A percentile compares a stretch with the other conserved stretches of the same genome.
Conservation (phyloP, 2,888 invertebrate species). For the Campoletis raptor region DNA sequence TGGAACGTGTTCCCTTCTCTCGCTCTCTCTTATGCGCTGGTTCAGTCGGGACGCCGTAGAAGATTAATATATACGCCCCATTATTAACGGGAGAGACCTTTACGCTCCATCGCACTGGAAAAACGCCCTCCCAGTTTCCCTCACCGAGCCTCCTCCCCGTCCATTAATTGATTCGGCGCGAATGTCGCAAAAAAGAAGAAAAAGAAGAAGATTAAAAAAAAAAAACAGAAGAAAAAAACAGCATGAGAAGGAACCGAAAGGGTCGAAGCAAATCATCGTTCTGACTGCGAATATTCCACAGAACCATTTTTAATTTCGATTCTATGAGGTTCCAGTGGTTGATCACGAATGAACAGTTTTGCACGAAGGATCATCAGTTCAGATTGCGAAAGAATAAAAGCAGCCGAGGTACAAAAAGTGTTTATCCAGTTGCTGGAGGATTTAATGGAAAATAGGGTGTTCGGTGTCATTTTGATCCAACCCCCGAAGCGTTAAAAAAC, state of each 20-base stretch:
- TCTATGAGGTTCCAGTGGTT: not conserved
- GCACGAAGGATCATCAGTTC: constrained; percentile 9
- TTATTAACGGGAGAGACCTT: constrained; percentile 77
- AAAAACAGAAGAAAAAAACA: constrained; percentile 5
- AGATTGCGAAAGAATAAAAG: constrained; percentile 10
- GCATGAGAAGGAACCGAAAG: constrained; percentile 64
- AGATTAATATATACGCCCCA: constrained; percentile 79
- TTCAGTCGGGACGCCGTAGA: constrained; percentile 57
- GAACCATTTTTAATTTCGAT: not conserved
- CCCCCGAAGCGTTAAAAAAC: constrained; percentile 23
- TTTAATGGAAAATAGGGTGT: not conserved
- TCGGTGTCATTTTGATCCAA: constrained; percentile 6
- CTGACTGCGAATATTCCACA: constrained; percentile 41
- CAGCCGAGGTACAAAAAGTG: constrained; percentile 1
- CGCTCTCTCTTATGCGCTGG: constrained; percentile 63
- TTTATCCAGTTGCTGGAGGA: constrained; percentile 38
- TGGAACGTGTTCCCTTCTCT: constrained; percentile 45
- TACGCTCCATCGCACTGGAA: constrained; percentile 73
- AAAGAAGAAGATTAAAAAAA: constrained; percentile 42
- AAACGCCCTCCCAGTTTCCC: constrained; percentile 55
- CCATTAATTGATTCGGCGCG: constrained; percentile 66
- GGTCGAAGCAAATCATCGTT: constrained; percentile 69
- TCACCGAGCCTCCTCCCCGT: constrained; percentile 37
- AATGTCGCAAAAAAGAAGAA: constrained; percentile 43
- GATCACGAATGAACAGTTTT: not conserved